Evolutionary conservation across 2,797 vertebrate species (phyloP).

Genomic region (Characodon lateralis): DNA sequence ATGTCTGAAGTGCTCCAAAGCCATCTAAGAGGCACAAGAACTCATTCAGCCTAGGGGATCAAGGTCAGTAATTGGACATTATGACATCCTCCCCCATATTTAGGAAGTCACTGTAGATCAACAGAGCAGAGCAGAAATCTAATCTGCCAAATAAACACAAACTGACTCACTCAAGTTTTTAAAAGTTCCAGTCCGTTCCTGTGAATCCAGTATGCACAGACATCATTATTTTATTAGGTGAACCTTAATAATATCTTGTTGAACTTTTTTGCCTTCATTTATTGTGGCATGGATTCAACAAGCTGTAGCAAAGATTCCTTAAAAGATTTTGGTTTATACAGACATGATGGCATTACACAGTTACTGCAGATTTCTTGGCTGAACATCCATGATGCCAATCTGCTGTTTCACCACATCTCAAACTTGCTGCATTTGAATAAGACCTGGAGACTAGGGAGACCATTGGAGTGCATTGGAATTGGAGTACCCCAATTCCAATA

Average conservation of each 20-base stretch:
- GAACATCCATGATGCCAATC: neutral
- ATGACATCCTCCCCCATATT: conserved; percentile 46
- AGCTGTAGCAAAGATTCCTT: neutral
- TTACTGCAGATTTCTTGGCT: neutral
- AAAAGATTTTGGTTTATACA: neutral
- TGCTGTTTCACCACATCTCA: neutral
- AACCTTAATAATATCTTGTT: neutral
- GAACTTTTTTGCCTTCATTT: neutral
- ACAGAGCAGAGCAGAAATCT: conserved; percentile 50
- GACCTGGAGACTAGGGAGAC: neutral
- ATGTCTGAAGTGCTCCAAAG: conserved; percentile 34
- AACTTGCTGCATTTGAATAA: neutral
- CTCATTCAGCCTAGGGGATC: conserved; percentile 58
- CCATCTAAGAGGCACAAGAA: conserved; percentile 42
- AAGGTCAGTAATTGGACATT: conserved; percentile 66
- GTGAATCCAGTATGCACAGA: neutral
- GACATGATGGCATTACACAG: neutral
- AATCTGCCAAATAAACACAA: conserved; percentile 51
- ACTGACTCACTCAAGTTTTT: conserved; percentile 37
- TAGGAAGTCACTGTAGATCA: conserved; percentile 26
- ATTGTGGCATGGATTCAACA: neutral
- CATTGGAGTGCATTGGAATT: neutral
- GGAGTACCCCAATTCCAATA: too few relatives aligned
- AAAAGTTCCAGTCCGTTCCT: neutral
- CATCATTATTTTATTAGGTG: neutral